These are phyloP conservation scores for Orestias chungarensis DNA, from an alignment of 2,797 vertebrate species.

Conservation along the genomic window DNA sequence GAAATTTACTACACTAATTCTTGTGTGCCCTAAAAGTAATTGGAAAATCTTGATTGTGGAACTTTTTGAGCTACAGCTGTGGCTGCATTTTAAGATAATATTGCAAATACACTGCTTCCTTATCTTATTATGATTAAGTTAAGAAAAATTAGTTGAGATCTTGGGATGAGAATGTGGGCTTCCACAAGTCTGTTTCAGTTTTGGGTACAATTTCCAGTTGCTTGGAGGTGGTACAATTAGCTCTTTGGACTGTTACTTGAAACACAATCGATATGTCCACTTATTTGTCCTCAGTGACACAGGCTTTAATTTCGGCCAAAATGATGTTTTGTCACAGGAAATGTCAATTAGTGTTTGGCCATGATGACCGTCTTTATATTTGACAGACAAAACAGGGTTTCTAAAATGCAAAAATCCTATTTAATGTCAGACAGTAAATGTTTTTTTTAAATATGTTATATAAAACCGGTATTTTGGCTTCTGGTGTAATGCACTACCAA, in stretches of 20 bases:
- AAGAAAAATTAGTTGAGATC: background rate
- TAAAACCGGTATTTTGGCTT: background rate
- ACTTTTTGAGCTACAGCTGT: background rate
- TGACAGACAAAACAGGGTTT: background rate
- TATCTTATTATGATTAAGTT: background rate
- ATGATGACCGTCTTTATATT: background rate
- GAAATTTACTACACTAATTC: background rate
- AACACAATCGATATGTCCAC: background rate
- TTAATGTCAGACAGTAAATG: background rate
- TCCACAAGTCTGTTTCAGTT: background rate
- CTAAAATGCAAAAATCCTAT: background rate
- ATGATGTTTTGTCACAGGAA: background rate
- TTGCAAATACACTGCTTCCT: background rate
- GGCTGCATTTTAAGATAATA: background rate
- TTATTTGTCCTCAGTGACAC: too few relatives aligned
- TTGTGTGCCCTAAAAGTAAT: background rate
- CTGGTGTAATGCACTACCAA: background rate
- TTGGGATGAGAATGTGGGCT: background rate
- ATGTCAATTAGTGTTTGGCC: background rate
- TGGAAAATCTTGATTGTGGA: background rate
- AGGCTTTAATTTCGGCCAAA: background rate
- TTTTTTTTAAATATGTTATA: background rate
- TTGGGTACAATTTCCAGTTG: too few relatives aligned
- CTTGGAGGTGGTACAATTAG: too few relatives aligned
- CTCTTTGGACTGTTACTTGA: background rate